These are phyloP conservation scores for Oncorhynchus keta DNA, from an alignment of 2,113 vertebrate genomes.

Conservation along the genomic window DNA sequence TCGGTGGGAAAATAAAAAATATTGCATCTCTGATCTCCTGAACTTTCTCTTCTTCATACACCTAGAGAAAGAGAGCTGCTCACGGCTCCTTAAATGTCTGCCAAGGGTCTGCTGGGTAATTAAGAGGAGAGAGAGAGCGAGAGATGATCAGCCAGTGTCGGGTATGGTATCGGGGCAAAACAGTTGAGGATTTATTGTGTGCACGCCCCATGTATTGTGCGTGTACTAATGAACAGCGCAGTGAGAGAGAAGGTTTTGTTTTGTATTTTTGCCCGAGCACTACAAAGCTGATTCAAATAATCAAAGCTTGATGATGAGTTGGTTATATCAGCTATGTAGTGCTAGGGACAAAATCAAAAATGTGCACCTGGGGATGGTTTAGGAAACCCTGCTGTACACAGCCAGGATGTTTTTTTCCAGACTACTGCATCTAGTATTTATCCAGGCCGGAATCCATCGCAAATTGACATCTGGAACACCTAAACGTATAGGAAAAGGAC, in stretches of 20 bases:
- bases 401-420: constrained; percentile 6
- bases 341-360: constrained; percentile 20
- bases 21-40: constrained; percentile 63
- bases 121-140: constrained; percentile 45
- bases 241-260: constrained; percentile 25
- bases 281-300: no score
- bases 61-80: constrained; percentile 57
- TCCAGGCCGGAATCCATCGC: constrained; percentile 2
- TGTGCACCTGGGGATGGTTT: constrained; percentile 33
- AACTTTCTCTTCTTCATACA: constrained; percentile 51
- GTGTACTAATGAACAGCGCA: constrained; percentile 48
- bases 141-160: constrained; percentile 61
- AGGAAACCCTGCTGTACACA: constrained; percentile 37
- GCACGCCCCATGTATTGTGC: constrained; percentile 65
- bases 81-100: constrained; percentile 68
- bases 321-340: constrained; percentile 61
- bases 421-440: constrained; percentile 41
- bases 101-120: constrained; percentile 60
- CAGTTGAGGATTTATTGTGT: constrained; percentile 64
- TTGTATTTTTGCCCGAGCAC: no score
- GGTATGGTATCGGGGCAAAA: constrained; percentile 65
- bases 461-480: constrained; percentile 20
- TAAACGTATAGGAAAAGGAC: constrained; percentile 20
- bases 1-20: constrained; percentile 65
- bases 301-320: constrained; percentile 1